These are phyloP conservation scores for Spea multiplicata DNA, from an alignment of 2,113 vertebrate species.

Conservation along the genomic window DNA sequence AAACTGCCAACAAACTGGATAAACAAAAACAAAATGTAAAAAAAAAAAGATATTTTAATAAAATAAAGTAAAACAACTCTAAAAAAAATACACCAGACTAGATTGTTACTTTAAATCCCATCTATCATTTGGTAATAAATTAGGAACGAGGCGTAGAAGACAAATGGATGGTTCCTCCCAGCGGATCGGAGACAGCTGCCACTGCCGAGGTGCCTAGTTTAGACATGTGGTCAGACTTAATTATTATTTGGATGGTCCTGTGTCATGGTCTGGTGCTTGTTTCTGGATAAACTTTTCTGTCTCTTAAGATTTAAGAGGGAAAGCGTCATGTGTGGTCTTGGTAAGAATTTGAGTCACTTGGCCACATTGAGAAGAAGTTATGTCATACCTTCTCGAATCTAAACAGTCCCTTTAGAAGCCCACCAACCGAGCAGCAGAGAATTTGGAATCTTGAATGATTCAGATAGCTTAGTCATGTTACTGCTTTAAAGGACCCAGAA, in stretches of 20 bases:
- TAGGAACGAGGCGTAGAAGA: conserved; percentile 20
- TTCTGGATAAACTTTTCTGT: conserved; percentile 48
- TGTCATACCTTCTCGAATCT: conserved; percentile 30
- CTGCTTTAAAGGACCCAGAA: conserved; percentile 22
- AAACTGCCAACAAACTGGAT: not conserved
- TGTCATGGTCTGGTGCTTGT: conserved; percentile 51
- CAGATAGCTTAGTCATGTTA: conserved; percentile 50
- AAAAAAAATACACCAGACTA: not conserved
- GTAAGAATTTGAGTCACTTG: conserved; percentile 52
- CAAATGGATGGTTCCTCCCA: conserved; percentile 18
- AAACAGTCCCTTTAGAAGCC: conserved; percentile 39
- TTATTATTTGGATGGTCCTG: conserved; percentile 41
- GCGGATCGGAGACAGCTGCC: conserved; percentile 28
- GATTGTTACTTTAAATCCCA: conserved; percentile 1
- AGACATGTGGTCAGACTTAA: conserved; percentile 45
- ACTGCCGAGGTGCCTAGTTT: conserved; percentile 30
- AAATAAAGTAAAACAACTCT: not conserved
- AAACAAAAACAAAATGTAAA: conserved; percentile 29
- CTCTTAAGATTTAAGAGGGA: conserved; percentile 54
- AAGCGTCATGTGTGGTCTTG: conserved; percentile 56
- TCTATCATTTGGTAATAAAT: conserved; percentile 24
- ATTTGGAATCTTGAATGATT: conserved; percentile 44
- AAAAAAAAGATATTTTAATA: not conserved
- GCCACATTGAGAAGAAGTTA: conserved; percentile 50
- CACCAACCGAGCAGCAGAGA: conserved; percentile 26